Evolutionary conservation across 2,113 vertebrate species (phyloP).

Genomic region (Takifugu flavidus): DNA sequence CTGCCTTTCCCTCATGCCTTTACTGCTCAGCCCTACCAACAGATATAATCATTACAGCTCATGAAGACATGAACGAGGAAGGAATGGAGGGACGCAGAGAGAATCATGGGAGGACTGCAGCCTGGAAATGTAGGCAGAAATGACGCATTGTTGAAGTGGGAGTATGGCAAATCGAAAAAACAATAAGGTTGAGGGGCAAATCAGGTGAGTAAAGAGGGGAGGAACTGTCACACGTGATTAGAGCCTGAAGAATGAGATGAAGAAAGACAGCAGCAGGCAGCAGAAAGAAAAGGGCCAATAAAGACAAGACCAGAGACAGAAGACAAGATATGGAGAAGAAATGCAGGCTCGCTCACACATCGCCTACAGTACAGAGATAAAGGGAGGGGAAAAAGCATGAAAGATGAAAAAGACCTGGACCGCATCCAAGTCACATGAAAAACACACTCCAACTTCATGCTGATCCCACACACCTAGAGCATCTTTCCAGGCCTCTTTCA

Average conservation of each 20-base stretch:
- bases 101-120: conserved; percentile 20
- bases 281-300: background rate
- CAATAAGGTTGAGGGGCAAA: conserved; percentile 4
- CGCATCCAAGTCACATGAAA: conserved; percentile 49
- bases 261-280: background rate
- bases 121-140: conserved; percentile 9
- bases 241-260: background rate
- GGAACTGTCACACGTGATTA: background rate
- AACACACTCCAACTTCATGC: conserved; percentile 32
- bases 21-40: conserved; percentile 29
- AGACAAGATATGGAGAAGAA: conserved; percentile 15
- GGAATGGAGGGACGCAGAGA: conserved; percentile 7
- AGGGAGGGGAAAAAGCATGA: conserved; percentile 14
- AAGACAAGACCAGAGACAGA: conserved; percentile 15
- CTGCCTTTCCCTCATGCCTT: conserved; percentile 14
- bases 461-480: conserved; percentile 47
- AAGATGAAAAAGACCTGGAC: conserved; percentile 50
- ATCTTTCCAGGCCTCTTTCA: conserved; percentile 46
- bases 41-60: conserved; percentile 58
- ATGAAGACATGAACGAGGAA: conserved; percentile 28
- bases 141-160: conserved; percentile 5
- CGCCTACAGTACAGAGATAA: conserved; percentile 15
- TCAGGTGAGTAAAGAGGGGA: background rate
- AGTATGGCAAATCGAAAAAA: conserved; percentile 22
- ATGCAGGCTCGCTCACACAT: conserved; percentile 22